Conservation (phyloP, 2,797 vertebrate genomes). For the Danio tinwini region DNA sequence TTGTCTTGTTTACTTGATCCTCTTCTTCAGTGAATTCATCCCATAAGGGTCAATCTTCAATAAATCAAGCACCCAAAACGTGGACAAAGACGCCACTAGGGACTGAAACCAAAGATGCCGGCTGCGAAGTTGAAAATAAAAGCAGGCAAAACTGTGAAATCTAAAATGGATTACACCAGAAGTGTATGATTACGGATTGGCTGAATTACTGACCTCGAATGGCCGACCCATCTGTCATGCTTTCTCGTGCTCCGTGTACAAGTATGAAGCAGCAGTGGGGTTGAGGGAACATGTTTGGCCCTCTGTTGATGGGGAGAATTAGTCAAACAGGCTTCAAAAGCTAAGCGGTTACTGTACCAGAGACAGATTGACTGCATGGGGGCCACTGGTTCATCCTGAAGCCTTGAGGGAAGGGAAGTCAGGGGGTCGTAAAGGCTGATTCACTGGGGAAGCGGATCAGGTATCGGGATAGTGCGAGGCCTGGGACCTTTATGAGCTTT, state of each 20-base stretch:
- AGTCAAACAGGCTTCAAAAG: constrained; percentile 46
- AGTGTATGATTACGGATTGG: constrained; percentile 44
- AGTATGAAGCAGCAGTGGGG: constrained; percentile 46
- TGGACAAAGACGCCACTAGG: background rate
- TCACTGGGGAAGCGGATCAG: constrained; percentile 60
- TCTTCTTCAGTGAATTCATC: constrained; percentile 20
- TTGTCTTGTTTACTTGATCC: constrained; percentile 9
- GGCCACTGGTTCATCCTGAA: constrained; percentile 39
- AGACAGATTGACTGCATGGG: constrained; percentile 48
- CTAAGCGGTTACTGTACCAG: constrained; percentile 42
- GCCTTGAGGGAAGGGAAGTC: constrained; percentile 59
- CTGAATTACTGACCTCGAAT: constrained; percentile 56
- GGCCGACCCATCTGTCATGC: constrained; percentile 55
- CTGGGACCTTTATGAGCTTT: constrained; percentile 55
- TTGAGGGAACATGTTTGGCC: constrained; percentile 44
- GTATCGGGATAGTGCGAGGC: constrained; percentile 60
- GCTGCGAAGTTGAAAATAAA: constrained; percentile 17
- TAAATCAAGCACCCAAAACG: constrained; percentile 27
- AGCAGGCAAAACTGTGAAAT: constrained; percentile 41
- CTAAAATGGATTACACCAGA: constrained; percentile 62
- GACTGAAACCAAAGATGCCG: constrained; percentile 22
- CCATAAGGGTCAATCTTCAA: constrained; percentile 19
- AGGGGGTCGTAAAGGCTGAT: constrained; percentile 49
- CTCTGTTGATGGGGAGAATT: constrained; percentile 42
- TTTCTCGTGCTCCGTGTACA: constrained; percentile 43